Evolutionary conservation across 1,140 invertebrate genomes (phyloP), one percentile per base, ranked within the genome.

Genomic region (Cydia pomonella): DNA sequence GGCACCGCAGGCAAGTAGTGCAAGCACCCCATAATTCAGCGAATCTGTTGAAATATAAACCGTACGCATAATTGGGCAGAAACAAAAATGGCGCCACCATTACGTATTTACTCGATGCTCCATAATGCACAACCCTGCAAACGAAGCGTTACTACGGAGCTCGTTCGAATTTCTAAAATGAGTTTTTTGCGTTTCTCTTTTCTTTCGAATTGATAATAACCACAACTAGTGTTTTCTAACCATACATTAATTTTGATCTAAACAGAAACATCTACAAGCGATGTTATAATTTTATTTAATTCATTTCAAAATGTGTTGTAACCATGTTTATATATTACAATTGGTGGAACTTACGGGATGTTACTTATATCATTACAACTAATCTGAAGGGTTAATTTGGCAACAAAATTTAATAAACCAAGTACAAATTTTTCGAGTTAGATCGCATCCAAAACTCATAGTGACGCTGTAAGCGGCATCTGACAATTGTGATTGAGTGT

Each of bases 41-140:
- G 47, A 18, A n/a, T 18, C 63, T 25, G 21, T 64, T 29, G 23
- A 64, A 29, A 64, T 64, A n/a, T 29, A n/a, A 29, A 64, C 23
- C 53, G 53, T 3, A 59, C 53, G 53, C 53, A 53, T 18, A 18
- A 2, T 59, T 18, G 47, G 47, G 47, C 47, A 50, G 63, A 66
- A 69, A 33, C 29, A 69, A 69, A 69, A 38, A 69, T 69, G 64
- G 64, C 64, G 64, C 64, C 64, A 59, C 0, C 21, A 38, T 69
- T 69, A 69, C 25, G 29, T 69, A 69, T 69, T 69, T 69, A 69
- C 7, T n/a, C 12, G n/a, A 18, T 33, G 64, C 64, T 69, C 29
- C 41, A 69, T 69, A 69, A 69, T 69, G 27, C 64, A 33, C 64
- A 69, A 18, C 33, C 64, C 64, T 69, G 64, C 18, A 9, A 41